Conservation (phyloP, 2,113 vertebrate species). For the Gavia stellata region DNA sequence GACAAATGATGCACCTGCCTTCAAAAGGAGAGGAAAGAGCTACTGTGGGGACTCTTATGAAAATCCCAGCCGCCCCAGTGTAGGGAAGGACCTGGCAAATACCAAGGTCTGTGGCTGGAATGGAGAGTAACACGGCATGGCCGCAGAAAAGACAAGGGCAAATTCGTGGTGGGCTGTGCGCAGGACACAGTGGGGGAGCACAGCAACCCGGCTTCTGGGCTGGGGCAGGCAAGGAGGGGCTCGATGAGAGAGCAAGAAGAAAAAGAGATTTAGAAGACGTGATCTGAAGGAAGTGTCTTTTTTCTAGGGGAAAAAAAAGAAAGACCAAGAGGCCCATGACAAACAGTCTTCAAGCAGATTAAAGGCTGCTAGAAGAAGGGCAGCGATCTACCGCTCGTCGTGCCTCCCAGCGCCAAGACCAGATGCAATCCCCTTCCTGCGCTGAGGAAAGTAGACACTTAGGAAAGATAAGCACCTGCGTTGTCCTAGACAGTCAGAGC, state of each 20-base stretch:
- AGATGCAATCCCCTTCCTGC: not conserved
- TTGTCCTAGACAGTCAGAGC: not conserved
- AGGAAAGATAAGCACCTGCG: not conserved
- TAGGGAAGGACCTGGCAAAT: not conserved
- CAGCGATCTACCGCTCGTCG: not conserved
- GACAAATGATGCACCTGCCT: not conserved
- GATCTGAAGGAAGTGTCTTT: not conserved
- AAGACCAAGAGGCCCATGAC: not conserved
- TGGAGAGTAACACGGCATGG: not conserved
- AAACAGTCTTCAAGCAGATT: not conserved
- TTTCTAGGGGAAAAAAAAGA: not conserved
- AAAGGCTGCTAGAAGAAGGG: not conserved
- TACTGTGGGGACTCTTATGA: fast-evolving
- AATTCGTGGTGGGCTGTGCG: not conserved
- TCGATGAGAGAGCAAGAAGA: not conserved
- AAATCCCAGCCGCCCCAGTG: fast-evolving
- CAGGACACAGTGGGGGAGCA: not conserved
- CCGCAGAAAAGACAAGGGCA: fast-evolving
- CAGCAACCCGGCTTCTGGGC: not conserved
- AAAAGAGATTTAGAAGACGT: not conserved
- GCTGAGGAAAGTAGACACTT: not conserved
- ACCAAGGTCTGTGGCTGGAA: not conserved
- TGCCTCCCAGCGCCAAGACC: not conserved
- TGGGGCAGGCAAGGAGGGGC: not conserved
- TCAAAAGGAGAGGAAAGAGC: not conserved